Conservation (phyloP, 2,797 vertebrate species). For the Chloroceryle inda region DNA sequence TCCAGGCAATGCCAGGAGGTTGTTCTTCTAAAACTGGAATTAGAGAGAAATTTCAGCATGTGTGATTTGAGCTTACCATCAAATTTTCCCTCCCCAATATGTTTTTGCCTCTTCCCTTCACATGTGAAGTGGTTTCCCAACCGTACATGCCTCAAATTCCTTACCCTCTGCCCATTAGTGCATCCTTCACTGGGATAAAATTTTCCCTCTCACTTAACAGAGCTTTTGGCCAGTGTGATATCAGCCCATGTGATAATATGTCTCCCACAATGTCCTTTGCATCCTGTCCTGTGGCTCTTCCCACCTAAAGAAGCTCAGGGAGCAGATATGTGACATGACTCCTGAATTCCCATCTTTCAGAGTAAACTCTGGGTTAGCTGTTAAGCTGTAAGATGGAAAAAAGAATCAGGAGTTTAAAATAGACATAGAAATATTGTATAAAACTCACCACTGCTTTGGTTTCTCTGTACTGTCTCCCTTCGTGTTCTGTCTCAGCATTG, state of each 20-base stretch:
- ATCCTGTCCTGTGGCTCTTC: not conserved
- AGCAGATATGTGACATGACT: slow-evolving; percentile 32
- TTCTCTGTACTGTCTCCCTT: not conserved
- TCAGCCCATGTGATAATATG: not conserved
- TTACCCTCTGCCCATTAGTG: not conserved
- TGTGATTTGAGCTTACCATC: not conserved
- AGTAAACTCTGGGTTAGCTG: not conserved
- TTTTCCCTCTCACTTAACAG: not conserved
- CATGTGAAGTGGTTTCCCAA: not conserved
- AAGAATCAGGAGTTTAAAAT: not conserved
- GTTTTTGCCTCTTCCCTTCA: not conserved
- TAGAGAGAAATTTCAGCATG: not conserved
- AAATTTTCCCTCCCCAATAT: not conserved
- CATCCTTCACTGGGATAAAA: not conserved
- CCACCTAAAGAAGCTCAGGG: slow-evolving; percentile 27
- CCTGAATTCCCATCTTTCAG: not conserved
- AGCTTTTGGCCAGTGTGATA: not conserved
- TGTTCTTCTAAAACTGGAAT: not conserved
- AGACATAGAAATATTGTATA: not conserved
- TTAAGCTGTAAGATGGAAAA: not conserved
- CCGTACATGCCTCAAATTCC: rapidly evolving
- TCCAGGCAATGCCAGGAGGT: not conserved
- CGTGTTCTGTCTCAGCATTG: not conserved
- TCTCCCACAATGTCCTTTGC: slow-evolving; percentile 3
- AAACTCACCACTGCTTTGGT: not conserved